Evolutionary conservation across 2,888 invertebrate genomes (phyloP).

Genomic region (Diaperis boleti): DNA sequence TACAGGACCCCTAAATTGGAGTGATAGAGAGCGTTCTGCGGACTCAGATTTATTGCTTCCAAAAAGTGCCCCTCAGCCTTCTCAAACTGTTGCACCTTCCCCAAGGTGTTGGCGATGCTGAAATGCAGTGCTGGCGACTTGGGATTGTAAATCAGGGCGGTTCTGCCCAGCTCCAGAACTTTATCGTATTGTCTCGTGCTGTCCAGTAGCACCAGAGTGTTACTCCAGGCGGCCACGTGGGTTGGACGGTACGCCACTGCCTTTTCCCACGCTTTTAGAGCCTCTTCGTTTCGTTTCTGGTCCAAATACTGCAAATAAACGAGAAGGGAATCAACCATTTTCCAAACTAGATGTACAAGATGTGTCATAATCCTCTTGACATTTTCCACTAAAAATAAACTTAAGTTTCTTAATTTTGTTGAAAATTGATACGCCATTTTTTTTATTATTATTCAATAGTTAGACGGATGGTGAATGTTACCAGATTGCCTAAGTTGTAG

Average conservation of each 20-base stretch:
- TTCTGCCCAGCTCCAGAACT: constrained; percentile 78
- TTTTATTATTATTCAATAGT: background rate
- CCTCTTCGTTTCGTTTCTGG: constrained; percentile 77
- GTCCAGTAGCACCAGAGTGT: constrained; percentile 87
- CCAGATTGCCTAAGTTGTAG: constrained; percentile 95
- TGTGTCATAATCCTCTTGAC: too few relatives aligned
- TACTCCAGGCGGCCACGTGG: constrained; percentile 92
- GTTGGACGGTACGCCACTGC: constrained; percentile 82
- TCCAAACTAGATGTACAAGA: too few relatives aligned
- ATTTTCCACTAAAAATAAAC: too few relatives aligned
- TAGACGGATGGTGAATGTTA: too few relatives aligned
- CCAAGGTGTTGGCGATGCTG: constrained; percentile 88
- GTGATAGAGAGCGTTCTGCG: constrained; percentile 83
- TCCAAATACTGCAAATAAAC: constrained; percentile 86
- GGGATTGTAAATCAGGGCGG: constrained; percentile 79
- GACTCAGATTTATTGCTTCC: constrained; percentile 75
- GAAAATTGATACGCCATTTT: constrained; percentile 8
- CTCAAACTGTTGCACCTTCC: constrained; percentile 81
- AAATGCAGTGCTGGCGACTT: constrained; percentile 84
- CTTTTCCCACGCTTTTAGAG: constrained; percentile 84
- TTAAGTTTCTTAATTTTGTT: too few relatives aligned
- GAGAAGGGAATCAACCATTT: too few relatives aligned
- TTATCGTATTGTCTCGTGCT: constrained; percentile 70
- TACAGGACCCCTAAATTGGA: constrained; percentile 95
- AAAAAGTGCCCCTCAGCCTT: constrained; percentile 87